Evolutionary conservation across 2,113 vertebrate genomes (phyloP), one percentile per base, ranked within the genome.

Genomic region (Sylvietta virens): DNA sequence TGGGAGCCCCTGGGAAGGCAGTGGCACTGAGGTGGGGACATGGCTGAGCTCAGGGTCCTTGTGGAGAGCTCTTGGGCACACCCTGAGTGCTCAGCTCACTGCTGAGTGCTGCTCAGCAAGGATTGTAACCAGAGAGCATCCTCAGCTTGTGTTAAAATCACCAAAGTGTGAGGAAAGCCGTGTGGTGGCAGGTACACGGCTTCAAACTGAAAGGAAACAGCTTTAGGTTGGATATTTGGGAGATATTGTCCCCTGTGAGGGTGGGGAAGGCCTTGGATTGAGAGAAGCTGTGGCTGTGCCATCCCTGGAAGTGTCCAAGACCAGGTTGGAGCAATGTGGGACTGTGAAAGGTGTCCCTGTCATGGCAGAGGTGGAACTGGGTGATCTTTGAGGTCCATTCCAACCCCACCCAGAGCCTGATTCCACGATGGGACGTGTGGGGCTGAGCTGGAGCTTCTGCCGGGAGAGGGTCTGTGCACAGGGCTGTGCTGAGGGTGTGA

Each of bases 371-470:
- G 5, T 30, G 40, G 30, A 3, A 26, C 16, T 26, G 65, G 24
- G 18, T 3, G 13, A 11, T 3, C 40, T 40, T 35, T n/a, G 35
- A 6, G 40, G 8, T n/a, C 18, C 56, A 12, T 70, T 33, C 73
- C 47, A 47, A 1, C 30, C 24, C 11, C 5, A 0, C 22, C 13
- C 65, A 26, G 30, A 6, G 56, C 12, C 39, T 28, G 39, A 9
- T 30, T 14, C 39, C 15, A 0, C 10, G 37, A 4, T 1, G 7
- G 61, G 24, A 3, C 0, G 0, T 12, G 14, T 2, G 48, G 26
- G 48, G 45, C 28, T 14, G 51, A 22, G 26, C 4, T 13, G 26
- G n/a, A 15, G 19, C 1, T 8, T 16, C 50, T 44, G 42, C 22
- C 26, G 57, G 19, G 27, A 48, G 10, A 45, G 24, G 33, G 13